Evolutionary conservation across 2,888 invertebrate genomes (phyloP).

Genomic region (Zhuqinia jingwanae): DNA sequence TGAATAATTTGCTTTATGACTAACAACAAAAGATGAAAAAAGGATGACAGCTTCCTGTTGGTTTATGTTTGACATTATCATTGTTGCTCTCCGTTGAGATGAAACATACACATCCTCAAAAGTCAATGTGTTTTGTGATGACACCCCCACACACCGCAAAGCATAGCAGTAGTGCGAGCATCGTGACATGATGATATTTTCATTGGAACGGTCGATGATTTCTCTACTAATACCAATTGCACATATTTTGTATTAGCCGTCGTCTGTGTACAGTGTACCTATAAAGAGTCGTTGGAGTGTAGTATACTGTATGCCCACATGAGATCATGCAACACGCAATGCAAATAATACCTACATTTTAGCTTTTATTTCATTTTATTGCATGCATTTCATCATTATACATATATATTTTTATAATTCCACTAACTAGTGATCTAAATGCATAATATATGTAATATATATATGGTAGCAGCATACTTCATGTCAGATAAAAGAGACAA

Average conservation of each 20-base stretch:
- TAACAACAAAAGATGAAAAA: conserved; percentile 22
- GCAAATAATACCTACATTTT: neutral
- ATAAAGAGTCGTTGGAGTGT: neutral
- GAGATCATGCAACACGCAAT: conserved; percentile 42
- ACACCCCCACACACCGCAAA: conserved; percentile 43
- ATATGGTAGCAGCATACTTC: conserved; percentile 11
- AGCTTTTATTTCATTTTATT: conserved; percentile 28
- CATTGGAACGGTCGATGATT: conserved; percentile 37
- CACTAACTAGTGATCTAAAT: conserved; percentile 9
- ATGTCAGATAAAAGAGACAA: conserved; percentile 45
- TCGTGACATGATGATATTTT: conserved; percentile 40
- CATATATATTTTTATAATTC: neutral
- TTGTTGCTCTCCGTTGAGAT: conserved; percentile 6
- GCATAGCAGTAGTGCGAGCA: neutral
- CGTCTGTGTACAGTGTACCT: too few species aligned
- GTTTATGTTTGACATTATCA: conserved; percentile 25
- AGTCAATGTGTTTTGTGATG: conserved; percentile 35
- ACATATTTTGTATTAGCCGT: neutral
- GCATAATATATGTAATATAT: too few species aligned
- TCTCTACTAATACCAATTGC: conserved; percentile 42
- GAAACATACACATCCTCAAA: conserved; percentile 24
- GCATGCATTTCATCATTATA: neutral
- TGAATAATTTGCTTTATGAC: conserved; percentile 40
- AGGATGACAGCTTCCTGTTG: conserved; percentile 64
- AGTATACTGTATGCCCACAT: too few species aligned